Percentiles rank a stretch among this genome's conserved stretches.
These are phyloP conservation scores for Zootermopsis nevadensis DNA, from an alignment of 2,888 invertebrate species.

Conservation along the genomic window DNA sequence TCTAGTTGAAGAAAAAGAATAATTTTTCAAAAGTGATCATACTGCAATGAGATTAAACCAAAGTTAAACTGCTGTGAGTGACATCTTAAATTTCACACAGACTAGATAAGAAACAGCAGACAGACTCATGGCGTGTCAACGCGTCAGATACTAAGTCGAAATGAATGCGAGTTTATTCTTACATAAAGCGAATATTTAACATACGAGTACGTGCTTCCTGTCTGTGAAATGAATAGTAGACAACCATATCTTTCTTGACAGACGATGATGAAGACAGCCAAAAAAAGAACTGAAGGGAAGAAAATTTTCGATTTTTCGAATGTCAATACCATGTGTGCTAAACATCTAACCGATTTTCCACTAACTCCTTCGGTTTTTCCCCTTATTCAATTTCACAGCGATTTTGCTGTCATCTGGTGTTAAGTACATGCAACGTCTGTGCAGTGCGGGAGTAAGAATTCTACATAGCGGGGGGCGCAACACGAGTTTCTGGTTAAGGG, in stretches of 20 bases:
- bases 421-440: slow-evolving; percentile 45
- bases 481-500: slow-evolving; percentile 22
- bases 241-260: background rate
- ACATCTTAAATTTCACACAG: no score
- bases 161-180: background rate
- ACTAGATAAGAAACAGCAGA: no score
- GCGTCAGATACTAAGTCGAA: no score
- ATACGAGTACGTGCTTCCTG: background rate
- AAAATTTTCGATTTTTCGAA: slow-evolving; percentile 36
- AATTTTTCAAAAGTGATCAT: no score
- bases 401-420: slow-evolving; percentile 47
- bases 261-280: slow-evolving; percentile 23
- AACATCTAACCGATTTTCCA: slow-evolving; percentile 39
- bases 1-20: no score
- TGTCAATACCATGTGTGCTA: slow-evolving; percentile 42
- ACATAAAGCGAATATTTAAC: background rate
- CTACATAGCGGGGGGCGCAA: background rate
- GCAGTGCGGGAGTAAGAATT: background rate
- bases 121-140: no score
- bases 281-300: background rate
- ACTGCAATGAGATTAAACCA: no score
- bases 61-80: no score
- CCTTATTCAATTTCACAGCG: slow-evolving; percentile 33
- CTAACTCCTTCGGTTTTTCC: background rate
- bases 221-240: background rate